Evolutionary conservation across 1,140 invertebrate species (phyloP), one percentile per base, ranked within the genome.

Genomic region (Nephila pilipes): DNA sequence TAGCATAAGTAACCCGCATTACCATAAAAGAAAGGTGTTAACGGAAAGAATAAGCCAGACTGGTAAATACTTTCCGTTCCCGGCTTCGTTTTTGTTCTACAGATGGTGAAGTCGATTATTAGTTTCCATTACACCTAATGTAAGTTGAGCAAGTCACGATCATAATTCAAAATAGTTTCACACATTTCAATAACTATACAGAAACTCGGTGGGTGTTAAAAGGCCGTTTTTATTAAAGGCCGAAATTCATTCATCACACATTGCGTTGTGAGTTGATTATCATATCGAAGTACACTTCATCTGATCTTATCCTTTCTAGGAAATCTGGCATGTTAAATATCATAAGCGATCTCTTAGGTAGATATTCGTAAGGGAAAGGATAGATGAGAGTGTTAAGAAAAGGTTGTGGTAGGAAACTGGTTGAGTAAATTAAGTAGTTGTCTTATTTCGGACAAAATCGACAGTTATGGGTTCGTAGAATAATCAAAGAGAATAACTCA

Each of bases 101-200:
- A 81, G 80, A 81, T 46, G 36, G 80, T 81, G 38, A 10, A 81
- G 38, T 55, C 38, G n/a, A 58, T 65, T 87, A 87, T 87, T 38
- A 87, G 85, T 60, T 87, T 87, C 55, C 60, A 87, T 87, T 65
- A 75, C 85, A 46, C 10, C 36, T 87, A 46, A 69, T 46, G 85
- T 87, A 87, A 58, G 60, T 38, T 69, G 85, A 87, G 32, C 85
- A 65, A n/a, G 85, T 87, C 85, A 87, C 36, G 85, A 46, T 1
- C 12, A 18, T 0, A 36, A 75, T 18, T 20, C 29, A 18, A 75
- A 29, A 36, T 36, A 32, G 69, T 75, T 75, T 32, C 32, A 14
- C 69, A 75, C 32, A 75, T 75, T 75, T 75, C 69, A 75, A 75
- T 75, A 75, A 75, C 69, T 36, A 3, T 16, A 81, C 36, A 81